Percentiles rank a stretch among this genome's conserved stretches.
These are phyloP conservation scores for Papilio polytes DNA, from an alignment of 1,140 invertebrate genomes.

Conservation along the genomic window DNA sequence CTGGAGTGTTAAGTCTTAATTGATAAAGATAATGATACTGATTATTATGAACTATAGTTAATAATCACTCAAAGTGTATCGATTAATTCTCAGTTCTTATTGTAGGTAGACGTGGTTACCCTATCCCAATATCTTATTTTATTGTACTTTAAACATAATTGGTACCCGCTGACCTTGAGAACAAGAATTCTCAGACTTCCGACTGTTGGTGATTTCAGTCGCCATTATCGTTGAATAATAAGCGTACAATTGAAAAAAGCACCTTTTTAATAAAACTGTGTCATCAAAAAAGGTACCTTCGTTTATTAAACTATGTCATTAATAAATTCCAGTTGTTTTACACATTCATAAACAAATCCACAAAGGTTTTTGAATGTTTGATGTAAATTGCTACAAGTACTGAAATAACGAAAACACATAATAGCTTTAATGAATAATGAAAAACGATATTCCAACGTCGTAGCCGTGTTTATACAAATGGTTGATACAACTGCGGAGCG, in stretches of 20 bases:
- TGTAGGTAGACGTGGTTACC: not conserved
- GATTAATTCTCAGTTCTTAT: not conserved
- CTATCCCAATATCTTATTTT: not conserved
- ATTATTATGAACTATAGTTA: too few species aligned
- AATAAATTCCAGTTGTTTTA: too few species aligned
- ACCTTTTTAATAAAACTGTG: too few species aligned
- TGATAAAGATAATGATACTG: too few species aligned
- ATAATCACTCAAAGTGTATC: too few species aligned
- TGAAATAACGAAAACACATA: constrained; percentile 25
- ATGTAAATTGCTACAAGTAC: not conserved
- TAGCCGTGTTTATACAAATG: constrained; percentile 26
- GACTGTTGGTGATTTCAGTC: not conserved
- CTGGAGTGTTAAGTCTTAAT: too few species aligned
- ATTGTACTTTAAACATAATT: not conserved
- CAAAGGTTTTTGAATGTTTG: not conserved
- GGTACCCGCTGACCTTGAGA: not conserved
- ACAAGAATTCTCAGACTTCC: not conserved
- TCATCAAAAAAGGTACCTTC: too few species aligned
- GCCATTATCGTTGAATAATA: not conserved
- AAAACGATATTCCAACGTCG: constrained; percentile 36
- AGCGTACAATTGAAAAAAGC: too few species aligned
- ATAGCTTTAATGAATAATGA: constrained; percentile 27
- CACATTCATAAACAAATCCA: not conserved
- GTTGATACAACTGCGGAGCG: constrained; percentile 30
- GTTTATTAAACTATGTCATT: too few species aligned